phyloP scores from a whole-genome alignment of 2,113 vertebrate species.

The Pangasianodon hypophthalmus region DNA sequence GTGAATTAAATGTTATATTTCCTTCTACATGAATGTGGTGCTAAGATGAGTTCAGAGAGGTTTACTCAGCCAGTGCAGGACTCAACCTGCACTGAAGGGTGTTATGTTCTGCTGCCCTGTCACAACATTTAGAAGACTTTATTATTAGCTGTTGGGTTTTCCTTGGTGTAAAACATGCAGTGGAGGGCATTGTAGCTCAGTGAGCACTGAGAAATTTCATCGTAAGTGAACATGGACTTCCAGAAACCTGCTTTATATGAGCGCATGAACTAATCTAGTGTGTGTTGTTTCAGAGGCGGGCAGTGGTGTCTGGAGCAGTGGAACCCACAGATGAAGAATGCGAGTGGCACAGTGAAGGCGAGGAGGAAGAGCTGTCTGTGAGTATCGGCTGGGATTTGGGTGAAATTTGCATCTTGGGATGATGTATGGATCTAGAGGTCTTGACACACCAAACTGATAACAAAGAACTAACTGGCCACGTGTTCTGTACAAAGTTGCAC shows the following conservation, averaged over 20 bases:
- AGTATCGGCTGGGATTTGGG: slow-evolving; percentile 62
- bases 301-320: slow-evolving; percentile 82
- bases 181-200: not conserved
- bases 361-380: slow-evolving; percentile 91
- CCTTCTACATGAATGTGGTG: not conserved
- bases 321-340: slow-evolving; percentile 94
- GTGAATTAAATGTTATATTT: not conserved
- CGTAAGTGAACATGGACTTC: not conserved
- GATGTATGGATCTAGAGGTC: not conserved
- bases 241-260: not conserved
- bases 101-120: not conserved
- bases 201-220: not conserved
- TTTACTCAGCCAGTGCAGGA: not conserved
- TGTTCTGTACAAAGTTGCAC: not conserved
- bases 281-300: slow-evolving; percentile 80
- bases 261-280: not conserved
- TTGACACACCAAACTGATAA: not conserved
- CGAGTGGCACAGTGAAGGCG: slow-evolving; percentile 91
- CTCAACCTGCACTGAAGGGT: not conserved
- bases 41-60: not conserved
- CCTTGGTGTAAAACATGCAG: not conserved
- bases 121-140: not conserved
- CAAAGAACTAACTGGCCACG: not conserved
- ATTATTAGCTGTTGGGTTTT: not conserved
- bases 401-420: not conserved